These are phyloP conservation scores for Drosophila histrio DNA, from an alignment of 2,888 invertebrate genomes.

Conservation along the genomic window DNA sequence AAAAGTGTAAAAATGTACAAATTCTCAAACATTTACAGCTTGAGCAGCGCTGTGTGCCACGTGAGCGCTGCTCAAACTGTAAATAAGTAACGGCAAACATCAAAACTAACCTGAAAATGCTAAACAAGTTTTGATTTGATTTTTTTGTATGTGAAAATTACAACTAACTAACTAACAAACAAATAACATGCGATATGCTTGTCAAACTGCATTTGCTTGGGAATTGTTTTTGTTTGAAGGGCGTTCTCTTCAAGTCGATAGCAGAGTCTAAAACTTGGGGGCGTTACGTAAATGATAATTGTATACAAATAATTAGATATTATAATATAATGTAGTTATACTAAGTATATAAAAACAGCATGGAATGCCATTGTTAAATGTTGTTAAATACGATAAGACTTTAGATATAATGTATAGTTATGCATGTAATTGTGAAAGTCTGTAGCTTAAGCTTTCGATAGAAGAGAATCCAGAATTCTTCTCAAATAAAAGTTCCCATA, in stretches of 20 bases:
- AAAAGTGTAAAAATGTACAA: too few species aligned
- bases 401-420: too few species aligned
- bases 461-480: too few species aligned
- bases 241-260: conserved; percentile 1
- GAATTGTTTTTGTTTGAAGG: not conserved
- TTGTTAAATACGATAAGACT: too few species aligned
- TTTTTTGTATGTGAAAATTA: conserved; percentile 7
- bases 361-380: not conserved
- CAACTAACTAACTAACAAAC: not conserved
- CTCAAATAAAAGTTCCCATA: too few species aligned
- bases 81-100: conserved; percentile 33
- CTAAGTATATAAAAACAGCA: not conserved
- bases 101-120: conserved; percentile 64
- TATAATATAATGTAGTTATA: not conserved
- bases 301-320: not conserved
- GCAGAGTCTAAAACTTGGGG: not conserved
- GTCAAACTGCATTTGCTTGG: not conserved
- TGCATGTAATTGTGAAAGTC: too few species aligned
- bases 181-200: not conserved
- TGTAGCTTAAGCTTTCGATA: too few species aligned
- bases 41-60: conserved; percentile 36
- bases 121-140: conserved; percentile 60
- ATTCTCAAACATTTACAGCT: conserved; percentile 20
- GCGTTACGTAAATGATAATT: not conserved
- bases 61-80: conserved; percentile 38